Evolutionary conservation across 2,113 vertebrate species (phyloP), one percentile per base, ranked within the genome.

Genomic region (Chaetodon trifascialis): DNA sequence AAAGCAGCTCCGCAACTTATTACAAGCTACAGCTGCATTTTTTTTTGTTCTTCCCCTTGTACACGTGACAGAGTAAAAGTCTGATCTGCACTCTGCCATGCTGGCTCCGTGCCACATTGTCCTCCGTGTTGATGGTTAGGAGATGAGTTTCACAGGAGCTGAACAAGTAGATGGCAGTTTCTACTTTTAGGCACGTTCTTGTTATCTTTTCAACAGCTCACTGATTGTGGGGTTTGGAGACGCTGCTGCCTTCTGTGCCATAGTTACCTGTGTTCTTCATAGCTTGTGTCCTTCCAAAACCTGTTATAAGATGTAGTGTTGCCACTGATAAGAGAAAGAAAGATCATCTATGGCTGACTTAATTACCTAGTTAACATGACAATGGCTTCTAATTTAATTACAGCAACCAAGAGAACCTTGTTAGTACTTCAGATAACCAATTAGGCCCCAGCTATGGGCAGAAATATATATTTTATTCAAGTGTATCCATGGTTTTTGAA

Each of bases 371-470:
- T 92, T 89, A 88, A 81, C 83, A 82, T 86, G 44, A 92, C 88
- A 92, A 91, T 80, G 49, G 59, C 34, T 86, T 89, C 74, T 77
- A 65, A 84, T 91, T 93, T 77, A 86, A 92, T 90, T 88, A 80
- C 40, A 78, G 58, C 62, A 60, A 82, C 73, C 65, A 70, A 68
- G 70, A 86, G 44, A 87, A 88, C 60, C 79, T 88, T 81, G 72
- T 86, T 83, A 81, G 77, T 79, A 58, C 67, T 79, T 81, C 54
- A 84, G 66, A 88, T 83, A 79, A 91, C 80, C 87, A 91, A 90
- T 88, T 86, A 89, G 69, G 56, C n/a, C 38, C 40, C 47, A 46
- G 65, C 63, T 81, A 55, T 62, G 67, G 68, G 60, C 46, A 77
- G 47, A 70, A 65, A 84, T 86, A 85, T 56, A 76, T 84, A 66